Base-by-base conservation (phyloP, 2,888 invertebrate genomes). In the Gibbula magus region DNA sequence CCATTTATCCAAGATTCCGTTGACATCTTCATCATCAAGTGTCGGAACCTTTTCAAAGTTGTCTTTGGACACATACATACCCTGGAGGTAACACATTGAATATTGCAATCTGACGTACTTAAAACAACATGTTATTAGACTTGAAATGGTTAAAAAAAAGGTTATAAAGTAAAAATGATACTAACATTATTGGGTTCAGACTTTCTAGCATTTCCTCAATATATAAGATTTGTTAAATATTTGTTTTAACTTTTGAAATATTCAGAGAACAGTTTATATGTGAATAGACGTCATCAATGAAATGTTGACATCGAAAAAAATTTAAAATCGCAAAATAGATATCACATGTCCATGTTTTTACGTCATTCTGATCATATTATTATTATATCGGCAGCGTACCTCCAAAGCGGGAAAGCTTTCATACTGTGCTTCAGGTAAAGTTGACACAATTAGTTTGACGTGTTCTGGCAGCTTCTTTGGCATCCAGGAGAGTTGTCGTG, bases 371-470 rank as follows among this genome's bases (percentile, higher is more conserved):
- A n/a, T n/a, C n/a, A n/a, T n/a, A n/a, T n/a, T n/a, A n/a, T n/a
- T n/a, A 7, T 1, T 45, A 13, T 1, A 45, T 45, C 45, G 13
- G 13, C 25, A 56, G 4, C 56, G n/a, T 56, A 89, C 89, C 86
- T 87, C 80, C 18, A 90, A 82, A 70, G 80, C 81, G 1, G 88
- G 89, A 67, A 88, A 86, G 29, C 86, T 85, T 67, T 88, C 86
- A 79, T 88, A 88, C 52, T 87, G 79, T 18, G 78, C 76, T 52
- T 88, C 90, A 3, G 88, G 88, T 20, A 90, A 79, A 0, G 90
- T 90, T 13, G 90, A 90, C 22, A 91, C 85, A 35, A 91, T 83
- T 3, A 91, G 80, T 78, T 87, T 88, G 5, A 90, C 88, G 81
- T 85, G 70, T 3, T 82, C 54, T 8, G 88, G 86, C 4, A 91